Base-by-base conservation (phyloP, 2,888 invertebrate species). In the Graphium colonna region DNA sequence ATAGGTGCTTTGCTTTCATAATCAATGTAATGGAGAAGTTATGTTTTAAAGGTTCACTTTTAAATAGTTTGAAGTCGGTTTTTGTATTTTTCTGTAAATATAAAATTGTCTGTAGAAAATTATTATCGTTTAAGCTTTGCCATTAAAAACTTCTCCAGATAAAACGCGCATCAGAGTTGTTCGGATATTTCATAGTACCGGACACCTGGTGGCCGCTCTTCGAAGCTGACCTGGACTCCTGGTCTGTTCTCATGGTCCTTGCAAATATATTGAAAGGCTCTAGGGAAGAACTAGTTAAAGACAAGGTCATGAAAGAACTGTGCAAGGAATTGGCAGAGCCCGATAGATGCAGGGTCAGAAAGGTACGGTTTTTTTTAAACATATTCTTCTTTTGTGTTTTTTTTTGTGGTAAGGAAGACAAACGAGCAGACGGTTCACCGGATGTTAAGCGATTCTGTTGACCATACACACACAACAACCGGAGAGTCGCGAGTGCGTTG, bases 151-250 rank as follows among this genome's bases (percentile, higher is more conserved):
- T n/a, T 13, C 71, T 70, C 13, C 63, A 94, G 94, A 83, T 93
- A 36, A 90, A 93, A 68, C 91, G 91, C 44, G 92, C 94, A 1
- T 92, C 94, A 0, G 92, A 94, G 71, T 82, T 95, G 46, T 91
- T 96, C 60, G 96, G 95, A 9, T 93, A 93, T 69, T 96, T 96
- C 80, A 93, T 96, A 42, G 86, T 88, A 0, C 92, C 93, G 0
- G 86, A 91, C 15, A 91, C 92, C 0, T 95, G 94, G 92, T 93
- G 92, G 78, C 91, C 92, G 39, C 77, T 95, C 2, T 74, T 95
- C n/a, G 81, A 94, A 52, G 91, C 93, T 0, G 91, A 92, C 2
- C 78, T 94, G 51, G 92, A 93, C 60, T 75, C 80, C 4, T 90
- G 89, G 88, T 68, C 79, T 0, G 81, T 80, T 44, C 78, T 95